phyloP scores from a whole-genome alignment of 2,797 vertebrate genomes.

The Lagothrix lagotricha region DNA sequence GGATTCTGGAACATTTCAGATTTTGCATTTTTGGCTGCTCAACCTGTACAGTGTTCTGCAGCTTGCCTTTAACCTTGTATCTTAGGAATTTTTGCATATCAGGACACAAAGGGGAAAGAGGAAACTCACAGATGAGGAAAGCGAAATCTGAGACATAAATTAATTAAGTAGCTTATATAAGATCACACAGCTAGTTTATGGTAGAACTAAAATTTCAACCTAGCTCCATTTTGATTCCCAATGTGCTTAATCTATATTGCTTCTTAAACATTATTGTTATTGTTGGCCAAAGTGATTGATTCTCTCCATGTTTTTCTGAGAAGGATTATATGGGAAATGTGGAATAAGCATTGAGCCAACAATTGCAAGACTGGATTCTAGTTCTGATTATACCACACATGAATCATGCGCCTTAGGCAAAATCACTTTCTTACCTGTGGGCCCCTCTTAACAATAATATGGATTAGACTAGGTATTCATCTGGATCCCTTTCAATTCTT shows the following conservation, averaged over 20 bases:
- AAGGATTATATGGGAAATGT: not conserved
- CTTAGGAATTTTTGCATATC: not conserved
- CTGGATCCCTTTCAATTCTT: not conserved
- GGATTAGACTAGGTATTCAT: not conserved
- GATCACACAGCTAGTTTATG: not conserved
- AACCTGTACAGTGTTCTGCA: not conserved
- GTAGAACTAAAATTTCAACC: not conserved
- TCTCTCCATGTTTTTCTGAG: not conserved
- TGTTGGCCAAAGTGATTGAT: not conserved
- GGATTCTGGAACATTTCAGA: not conserved
- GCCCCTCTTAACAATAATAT: not conserved
- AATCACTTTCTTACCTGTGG: not conserved
- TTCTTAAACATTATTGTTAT: not conserved
- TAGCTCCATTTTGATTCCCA: not conserved
- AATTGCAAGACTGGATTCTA: not conserved
- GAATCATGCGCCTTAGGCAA: not conserved
- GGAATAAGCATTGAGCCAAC: not conserved
- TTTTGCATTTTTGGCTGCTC: not conserved
- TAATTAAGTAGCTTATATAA: not conserved
- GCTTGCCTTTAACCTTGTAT: not conserved
- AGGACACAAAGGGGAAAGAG: not conserved
- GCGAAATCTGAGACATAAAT: not conserved
- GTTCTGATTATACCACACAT: not conserved
- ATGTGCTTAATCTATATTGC: not conserved
- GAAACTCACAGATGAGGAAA: not conserved